Evolutionary conservation across 2,113 vertebrate genomes (phyloP), one percentile per base, ranked within the genome.

Genomic region (Helogale parvula): DNA sequence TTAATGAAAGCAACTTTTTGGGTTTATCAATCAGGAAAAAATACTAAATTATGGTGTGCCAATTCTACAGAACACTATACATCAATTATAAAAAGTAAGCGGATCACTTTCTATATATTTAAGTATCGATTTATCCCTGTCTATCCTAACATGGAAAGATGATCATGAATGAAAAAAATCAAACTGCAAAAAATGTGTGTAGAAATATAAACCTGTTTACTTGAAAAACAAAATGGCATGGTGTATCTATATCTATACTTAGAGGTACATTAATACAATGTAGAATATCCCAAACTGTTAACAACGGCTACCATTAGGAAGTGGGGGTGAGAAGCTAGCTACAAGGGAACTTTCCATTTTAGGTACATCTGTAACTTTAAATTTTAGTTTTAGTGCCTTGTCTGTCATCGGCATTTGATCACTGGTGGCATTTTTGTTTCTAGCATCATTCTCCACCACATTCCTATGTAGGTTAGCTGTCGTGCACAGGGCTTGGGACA

Each of bases 171-270:
- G 72, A 68, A 86, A 94, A 94, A 71, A 65, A 57, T 65, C n/a
- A 84, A 79, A 33, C 16, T 88, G 38, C 6, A 93, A 33, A 88
- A 88, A 71, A 69, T 16, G 50, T 21, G 57, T 45, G 54, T 41
- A 83, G 84, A 96, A 79, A 88, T 54, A 89, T 35, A 38, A 95
- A 93, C 21, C n/a, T 47, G 86, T 82, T 86, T 87, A 82, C 5
- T 93, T 33, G 38, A 95, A 93, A 90, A 94, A 93, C 38, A 50
- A 89, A 85, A 25, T 2, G 14, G 9, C n/a, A n/a, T 71, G 5
- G 27, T 68, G n/a, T 72, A 13, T 6, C 21, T 68, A 33, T 19
- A 69, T 33, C 50, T 69, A 38, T 29, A 72, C 25, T n/a, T 92
- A 92, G 1, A 80, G 31, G 45, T 68, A 41, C 5, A 80, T 6